These are phyloP conservation scores for Camponotus floridanus DNA, from an alignment of 1,140 invertebrate species.

Conservation along the genomic window DNA sequence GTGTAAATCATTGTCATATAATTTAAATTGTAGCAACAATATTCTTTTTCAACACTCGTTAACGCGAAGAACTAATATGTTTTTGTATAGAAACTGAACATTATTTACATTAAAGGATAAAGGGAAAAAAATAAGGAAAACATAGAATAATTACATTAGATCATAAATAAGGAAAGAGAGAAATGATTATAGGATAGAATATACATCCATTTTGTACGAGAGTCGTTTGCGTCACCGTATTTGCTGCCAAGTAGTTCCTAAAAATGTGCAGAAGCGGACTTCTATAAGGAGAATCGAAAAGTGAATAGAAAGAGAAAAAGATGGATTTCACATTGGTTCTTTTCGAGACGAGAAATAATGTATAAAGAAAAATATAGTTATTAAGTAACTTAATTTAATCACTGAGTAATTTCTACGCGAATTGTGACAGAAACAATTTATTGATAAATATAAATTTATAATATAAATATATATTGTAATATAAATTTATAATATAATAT, in stretches of 20 bases:
- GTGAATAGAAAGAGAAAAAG: conserved; percentile 64
- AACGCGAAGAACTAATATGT: conserved; percentile 66
- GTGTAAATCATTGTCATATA: conserved; percentile 56
- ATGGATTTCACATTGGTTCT: conserved; percentile 68
- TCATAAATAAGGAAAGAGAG: conserved; percentile 76
- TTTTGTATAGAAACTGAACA: conserved; percentile 72
- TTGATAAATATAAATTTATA: conserved; percentile 59
- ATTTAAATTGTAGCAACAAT: conserved; percentile 71
- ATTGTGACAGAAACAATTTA: conserved; percentile 76
- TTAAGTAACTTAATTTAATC: conserved; percentile 81
- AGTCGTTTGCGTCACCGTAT: conserved; percentile 67
- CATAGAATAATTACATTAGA: conserved; percentile 75
- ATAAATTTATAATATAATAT: neutral
- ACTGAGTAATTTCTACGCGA: conserved; percentile 74
- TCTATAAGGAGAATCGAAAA: conserved; percentile 60
- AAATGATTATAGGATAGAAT: conserved; percentile 72
- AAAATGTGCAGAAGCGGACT: conserved; percentile 69
- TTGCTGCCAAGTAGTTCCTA: conserved; percentile 81
- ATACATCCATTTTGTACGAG: conserved; percentile 73
- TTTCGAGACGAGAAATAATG: conserved; percentile 67
- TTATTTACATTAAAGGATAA: conserved; percentile 71
- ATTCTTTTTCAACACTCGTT: conserved; percentile 62
- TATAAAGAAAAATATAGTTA: conserved; percentile 74
- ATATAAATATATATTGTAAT: neutral
- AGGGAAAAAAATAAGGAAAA: conserved; percentile 57